Base-by-base conservation (phyloP, 1,140 invertebrate species). In the Drosophila lowei region DNA sequence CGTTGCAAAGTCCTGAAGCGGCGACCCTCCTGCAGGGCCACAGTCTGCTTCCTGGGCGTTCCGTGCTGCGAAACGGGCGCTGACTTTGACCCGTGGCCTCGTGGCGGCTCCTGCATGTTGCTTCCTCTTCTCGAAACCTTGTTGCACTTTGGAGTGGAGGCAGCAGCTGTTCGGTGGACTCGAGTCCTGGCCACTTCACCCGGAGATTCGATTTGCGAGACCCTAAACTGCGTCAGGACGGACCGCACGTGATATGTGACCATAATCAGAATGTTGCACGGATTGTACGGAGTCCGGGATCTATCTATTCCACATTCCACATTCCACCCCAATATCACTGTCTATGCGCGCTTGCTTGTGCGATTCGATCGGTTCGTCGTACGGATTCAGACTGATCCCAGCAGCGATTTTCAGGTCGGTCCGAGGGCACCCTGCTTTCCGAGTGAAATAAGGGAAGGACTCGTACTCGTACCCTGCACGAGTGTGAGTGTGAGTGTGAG, bases 351-450 rank as follows among this genome's bases (percentile, higher is more conserved):
- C 49, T 30, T 46, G 41, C 18, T 2, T 55, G 47, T 62, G 18
- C 18, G 18, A 18, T 18, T 18, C 18, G 53, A 16, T 21, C 50
- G 13, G 49, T 47, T 58, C 52, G 60, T 53, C 43, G 50, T 62
- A 13, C 61, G 21, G 30, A 9, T 23, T 7, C 50, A 73, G 77
- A 84, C 80, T 85, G 81, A 85, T 86, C 77, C 25, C 34, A 38
- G 4, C 11, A 38, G 4, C 34, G 34, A 5, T 38, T 4, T 13
- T 38, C 34, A 34, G 2, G 9, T 11, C 9, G 9, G 30, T 34
- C 30, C 9, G 9, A 34, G 9, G 11, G 30, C 30, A 13, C 34
- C 34, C 34, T 34, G 30, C 34, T 4, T 11, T 0, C 9, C 11
- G 34, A 23, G 18, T 7, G 21, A 67, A 48, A 23, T 66, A 68